Evolutionary conservation across 2,113 vertebrate genomes (phyloP).

Genomic region (Melanocharis versteri): DNA sequence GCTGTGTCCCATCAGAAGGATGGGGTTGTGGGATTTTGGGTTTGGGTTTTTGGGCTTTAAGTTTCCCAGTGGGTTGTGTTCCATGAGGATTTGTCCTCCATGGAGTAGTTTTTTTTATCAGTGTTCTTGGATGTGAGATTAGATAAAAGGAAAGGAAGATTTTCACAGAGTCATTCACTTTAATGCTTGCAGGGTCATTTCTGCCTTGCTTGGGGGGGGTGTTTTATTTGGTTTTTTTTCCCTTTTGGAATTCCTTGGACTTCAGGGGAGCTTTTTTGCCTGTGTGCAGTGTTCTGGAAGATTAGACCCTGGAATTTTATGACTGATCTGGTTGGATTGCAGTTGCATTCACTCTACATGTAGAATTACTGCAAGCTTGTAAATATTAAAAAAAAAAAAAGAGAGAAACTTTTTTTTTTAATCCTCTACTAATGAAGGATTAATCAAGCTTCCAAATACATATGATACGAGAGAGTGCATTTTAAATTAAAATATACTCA

Average conservation of each 20-base stretch:
- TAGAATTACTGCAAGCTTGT: neutral
- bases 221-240: neutral
- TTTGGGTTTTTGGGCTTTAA: neutral
- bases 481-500: neutral
- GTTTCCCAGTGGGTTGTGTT: neutral
- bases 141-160: neutral
- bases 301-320: neutral
- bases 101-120: neutral
- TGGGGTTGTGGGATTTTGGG: neutral
- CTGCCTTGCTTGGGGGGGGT: neutral
- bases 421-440: neutral
- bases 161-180: neutral
- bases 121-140: neutral
- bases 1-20: neutral
- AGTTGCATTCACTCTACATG: neutral
- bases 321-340: neutral
- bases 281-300: neutral
- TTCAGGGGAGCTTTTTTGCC: neutral
- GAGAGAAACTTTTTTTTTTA: neutral
- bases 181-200: neutral
- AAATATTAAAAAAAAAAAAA: neutral
- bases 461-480: neutral
- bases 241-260: neutral
- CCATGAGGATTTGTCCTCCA: neutral
- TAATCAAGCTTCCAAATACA: neutral